Evolutionary conservation across 1,140 invertebrate genomes (phyloP).

Genomic region (Mya arenaria): DNA sequence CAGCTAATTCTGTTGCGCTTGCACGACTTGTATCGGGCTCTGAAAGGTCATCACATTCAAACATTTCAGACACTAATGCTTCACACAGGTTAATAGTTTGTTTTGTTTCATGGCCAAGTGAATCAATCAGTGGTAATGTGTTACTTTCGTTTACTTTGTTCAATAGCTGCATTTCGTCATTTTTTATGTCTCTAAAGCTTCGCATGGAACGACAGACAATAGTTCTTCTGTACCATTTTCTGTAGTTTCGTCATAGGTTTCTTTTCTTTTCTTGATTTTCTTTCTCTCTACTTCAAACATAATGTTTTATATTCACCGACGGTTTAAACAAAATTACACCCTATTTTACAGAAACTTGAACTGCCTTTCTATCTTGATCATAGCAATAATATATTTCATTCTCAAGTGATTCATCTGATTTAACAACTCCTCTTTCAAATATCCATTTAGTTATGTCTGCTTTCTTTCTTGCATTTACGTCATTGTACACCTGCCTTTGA

Average conservation of each 20-base stretch:
- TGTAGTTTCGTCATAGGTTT: neutral
- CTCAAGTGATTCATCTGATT: neutral
- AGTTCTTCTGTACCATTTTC: neutral
- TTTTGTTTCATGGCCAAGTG: too few relatives aligned
- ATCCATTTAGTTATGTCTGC: neutral
- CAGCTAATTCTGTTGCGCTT: too few relatives aligned
- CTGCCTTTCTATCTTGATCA: neutral
- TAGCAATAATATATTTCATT: neutral
- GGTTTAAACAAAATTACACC: neutral
- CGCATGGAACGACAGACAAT: neutral
- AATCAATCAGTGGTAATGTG: too few relatives aligned
- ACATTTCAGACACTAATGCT: too few relatives aligned
- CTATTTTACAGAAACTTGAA: neutral
- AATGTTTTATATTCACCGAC: neutral
- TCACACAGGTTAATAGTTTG: too few relatives aligned
- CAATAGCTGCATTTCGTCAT: neutral
- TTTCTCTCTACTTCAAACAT: neutral
- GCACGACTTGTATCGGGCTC: too few relatives aligned
- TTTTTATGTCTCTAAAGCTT: neutral
- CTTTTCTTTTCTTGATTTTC: neutral
- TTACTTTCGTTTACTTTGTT: neutral
- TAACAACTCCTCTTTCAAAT: neutral
- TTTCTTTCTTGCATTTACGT: neutral
- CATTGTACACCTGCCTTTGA: neutral
- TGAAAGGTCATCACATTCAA: too few relatives aligned